Percentiles rank a stretch among this genome's conserved stretches.
Conservation (phyloP, 1,140 invertebrate genomes). For the Apis mellifera region Amel_HAv3.1 CM009934.2:6232001-6232500, state of each 20-base stretch:
- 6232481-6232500: too few species aligned
- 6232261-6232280: too few species aligned
- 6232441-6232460: too few species aligned
- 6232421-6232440: too few species aligned
- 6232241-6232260: not conserved
- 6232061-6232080: conserved; percentile 55
- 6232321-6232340: too few species aligned
- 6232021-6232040: conserved; percentile 59
- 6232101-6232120: conserved; percentile 53
- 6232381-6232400: too few species aligned
- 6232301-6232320: too few species aligned
- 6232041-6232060: conserved; percentile 67
- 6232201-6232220: conserved; percentile 56
- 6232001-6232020: conserved; percentile 55
- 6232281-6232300: too few species aligned
- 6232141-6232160: conserved; percentile 16
- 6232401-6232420: too few species aligned
- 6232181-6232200: conserved; percentile 50
- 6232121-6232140: conserved; percentile 51
- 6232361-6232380: too few species aligned
- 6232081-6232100: conserved; percentile 41
- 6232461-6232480: too few species aligned
- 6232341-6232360: too few species aligned
- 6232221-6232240: not conserved
- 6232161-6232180: conserved; percentile 56